Evolutionary conservation across 2,888 invertebrate genomes (phyloP), one percentile per base, ranked within the genome.

Genomic region (Macrosoma leucophasiata): DNA sequence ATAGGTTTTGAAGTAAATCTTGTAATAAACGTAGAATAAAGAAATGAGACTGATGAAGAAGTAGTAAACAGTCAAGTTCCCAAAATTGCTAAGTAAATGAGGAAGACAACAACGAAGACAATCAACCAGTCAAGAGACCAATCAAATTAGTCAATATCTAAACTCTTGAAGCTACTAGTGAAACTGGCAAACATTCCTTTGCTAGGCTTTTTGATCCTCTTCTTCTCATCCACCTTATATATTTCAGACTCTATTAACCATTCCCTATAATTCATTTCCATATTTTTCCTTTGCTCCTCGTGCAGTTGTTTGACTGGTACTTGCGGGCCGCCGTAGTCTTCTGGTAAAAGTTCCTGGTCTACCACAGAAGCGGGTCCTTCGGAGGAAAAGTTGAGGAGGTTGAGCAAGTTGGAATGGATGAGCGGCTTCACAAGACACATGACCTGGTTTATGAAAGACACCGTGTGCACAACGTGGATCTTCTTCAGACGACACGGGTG

Each of bases 381-480:
- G 1, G 86, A 81, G 11, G 75, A 73, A 55, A 89, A 89, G 65
- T 87, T 86, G 19, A 90, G 72, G 11, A 89, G 72, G 44, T 84
- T 85, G 25, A 89, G 71, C 1, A 90, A 69, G 50, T 90, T 88
- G 20, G 87, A 87, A 50, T 87, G 86, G 43, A 90, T 88, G 46
- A 90, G 75, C 0, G 90, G 90, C 40, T 88, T 85, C 4, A 90
- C 76, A 23, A 90, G 79, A 31, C 88, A 84, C 89, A 90, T 89
- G 12, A 89, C 86, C 64, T 90, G 90, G 60, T 89, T 88, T 50
- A 90, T 88, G 73, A 89, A 90, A 26, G 87, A 87, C 4, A 89
- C 88, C 1, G 89, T 88, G 58, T 90, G 88, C 23, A 90, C 82
- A 1, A 90, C 86, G 62, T 90, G 89, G 50, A 90, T 86, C 53